A percentile compares a stretch with the other conserved stretches of the same genome.
These are phyloP conservation scores for Philonicus albiceps DNA, from an alignment of 2,888 invertebrate species.

Conservation along the genomic window DNA sequence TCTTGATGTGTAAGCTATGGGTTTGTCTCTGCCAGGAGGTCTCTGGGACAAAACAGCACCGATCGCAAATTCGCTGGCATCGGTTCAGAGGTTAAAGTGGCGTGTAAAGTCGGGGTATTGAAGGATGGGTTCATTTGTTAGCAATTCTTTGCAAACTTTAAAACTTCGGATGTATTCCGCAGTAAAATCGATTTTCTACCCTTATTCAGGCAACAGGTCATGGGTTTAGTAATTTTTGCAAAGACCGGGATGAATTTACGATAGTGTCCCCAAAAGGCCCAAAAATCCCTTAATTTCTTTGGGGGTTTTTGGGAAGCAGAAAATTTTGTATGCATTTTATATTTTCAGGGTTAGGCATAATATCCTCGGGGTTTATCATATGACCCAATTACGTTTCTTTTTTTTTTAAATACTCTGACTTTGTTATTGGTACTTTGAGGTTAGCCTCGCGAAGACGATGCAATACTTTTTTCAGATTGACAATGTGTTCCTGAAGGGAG, in stretches of 20 bases:
- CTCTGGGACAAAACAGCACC: background rate
- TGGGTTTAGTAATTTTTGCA: no score
- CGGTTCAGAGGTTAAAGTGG: background rate
- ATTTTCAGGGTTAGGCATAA: background rate
- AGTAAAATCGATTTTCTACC: no score
- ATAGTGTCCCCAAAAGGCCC: background rate
- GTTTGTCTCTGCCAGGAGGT: no score
- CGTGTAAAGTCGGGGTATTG: background rate
- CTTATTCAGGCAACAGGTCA: no score
- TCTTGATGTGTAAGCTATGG: no score
- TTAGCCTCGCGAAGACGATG: background rate
- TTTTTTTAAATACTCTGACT: background rate
- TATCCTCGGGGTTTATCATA: background rate
- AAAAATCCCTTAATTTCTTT: background rate
- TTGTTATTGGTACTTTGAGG: no score
- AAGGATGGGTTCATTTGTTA: no score
- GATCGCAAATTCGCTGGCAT: no score
- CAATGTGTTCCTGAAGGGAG: constrained; percentile 52
- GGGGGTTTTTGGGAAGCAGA: background rate
- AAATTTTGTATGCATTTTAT: background rate
- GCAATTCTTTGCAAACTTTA: no score
- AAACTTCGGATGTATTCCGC: no score
- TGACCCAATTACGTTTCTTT: background rate
- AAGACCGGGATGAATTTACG: background rate
- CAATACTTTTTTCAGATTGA: background rate